Percentiles rank a stretch among this genome's conserved stretches.
Evolutionary conservation across 2,113 vertebrate species (phyloP).

Genomic region (Haplochromis burtoni): DNA sequence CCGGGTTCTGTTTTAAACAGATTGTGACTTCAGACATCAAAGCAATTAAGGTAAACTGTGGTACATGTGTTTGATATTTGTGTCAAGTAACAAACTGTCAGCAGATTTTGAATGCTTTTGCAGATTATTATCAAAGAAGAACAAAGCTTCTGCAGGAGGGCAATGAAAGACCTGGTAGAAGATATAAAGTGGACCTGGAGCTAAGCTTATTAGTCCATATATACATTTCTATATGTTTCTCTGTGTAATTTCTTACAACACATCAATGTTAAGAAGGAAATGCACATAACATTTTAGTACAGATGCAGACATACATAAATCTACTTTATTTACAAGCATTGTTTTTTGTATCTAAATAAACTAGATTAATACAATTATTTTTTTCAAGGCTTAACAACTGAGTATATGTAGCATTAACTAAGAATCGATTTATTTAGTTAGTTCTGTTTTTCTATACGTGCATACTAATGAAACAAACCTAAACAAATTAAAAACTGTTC

Average conservation of each 20-base stretch:
- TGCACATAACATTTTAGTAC: neutral
- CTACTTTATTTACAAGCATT: neutral
- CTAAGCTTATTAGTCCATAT: neutral
- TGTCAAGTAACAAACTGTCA: neutral
- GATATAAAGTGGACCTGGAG: neutral
- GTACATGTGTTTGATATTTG: neutral
- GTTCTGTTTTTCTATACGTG: fast-evolving
- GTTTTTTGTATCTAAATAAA: fast-evolving
- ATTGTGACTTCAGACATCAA: neutral
- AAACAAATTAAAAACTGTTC: neutral
- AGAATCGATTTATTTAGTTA: fast-evolving
- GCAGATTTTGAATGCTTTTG: neutral
- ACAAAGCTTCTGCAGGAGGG: neutral
- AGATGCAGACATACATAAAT: neutral
- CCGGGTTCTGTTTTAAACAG: fast-evolving
- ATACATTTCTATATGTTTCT: neutral
- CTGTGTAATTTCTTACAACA: neutral
- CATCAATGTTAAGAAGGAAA: neutral
- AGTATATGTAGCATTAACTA: no score
- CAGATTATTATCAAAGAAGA: neutral
- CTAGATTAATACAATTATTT: fast-evolving
- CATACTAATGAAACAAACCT: fast-evolving
- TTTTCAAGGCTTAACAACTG: neutral
- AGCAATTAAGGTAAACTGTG: neutral
- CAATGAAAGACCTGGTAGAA: fast-evolving